A percentile compares a stretch with the other conserved stretches of the same genome.
Evolutionary conservation across 1,140 invertebrate species (phyloP).

Genomic region (Thalassaphorura encarpata): DNA sequence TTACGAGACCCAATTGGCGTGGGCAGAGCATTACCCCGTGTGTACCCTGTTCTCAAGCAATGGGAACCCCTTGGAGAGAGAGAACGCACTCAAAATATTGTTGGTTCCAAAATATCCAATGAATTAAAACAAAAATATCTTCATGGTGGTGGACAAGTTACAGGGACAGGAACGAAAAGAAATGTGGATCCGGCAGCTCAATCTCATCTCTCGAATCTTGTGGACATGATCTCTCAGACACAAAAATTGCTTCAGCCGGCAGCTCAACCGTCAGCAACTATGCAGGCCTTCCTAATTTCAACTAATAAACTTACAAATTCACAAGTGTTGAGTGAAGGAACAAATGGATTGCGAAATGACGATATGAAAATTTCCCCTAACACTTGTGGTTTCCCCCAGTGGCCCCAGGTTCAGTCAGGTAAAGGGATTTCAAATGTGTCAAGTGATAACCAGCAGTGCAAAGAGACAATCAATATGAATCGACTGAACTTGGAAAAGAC

Average conservation of each 20-base stretch:
- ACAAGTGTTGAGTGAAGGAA: not conserved
- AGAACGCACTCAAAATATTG: constrained; percentile 49
- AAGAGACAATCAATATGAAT: constrained; percentile 19
- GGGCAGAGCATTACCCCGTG: constrained; percentile 12
- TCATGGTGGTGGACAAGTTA: constrained; percentile 36
- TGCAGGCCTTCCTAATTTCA: constrained; percentile 57
- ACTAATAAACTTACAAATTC: constrained; percentile 41
- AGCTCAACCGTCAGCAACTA: constrained; percentile 57
- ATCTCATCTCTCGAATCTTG: constrained; percentile 68
- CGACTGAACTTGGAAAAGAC: constrained; percentile 27
- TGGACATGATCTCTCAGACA: constrained; percentile 74
- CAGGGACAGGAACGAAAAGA: constrained; percentile 10
- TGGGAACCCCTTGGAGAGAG: constrained; percentile 20
- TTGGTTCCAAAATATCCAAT: constrained; percentile 71
- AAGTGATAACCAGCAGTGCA: not conserved
- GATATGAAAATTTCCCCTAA: not conserved
- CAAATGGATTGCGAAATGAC: not conserved
- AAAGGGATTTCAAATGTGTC: not conserved
- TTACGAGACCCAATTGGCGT: no score
- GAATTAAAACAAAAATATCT: constrained; percentile 76
- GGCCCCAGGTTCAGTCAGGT: not conserved
- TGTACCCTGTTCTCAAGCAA: constrained; percentile 27
- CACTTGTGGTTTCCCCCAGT: not conserved
- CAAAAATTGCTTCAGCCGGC: constrained; percentile 76
- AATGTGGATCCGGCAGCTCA: constrained; percentile 40